Conservation (phyloP, 2,888 invertebrate genomes). For the Lacanobia oleracea region DNA sequence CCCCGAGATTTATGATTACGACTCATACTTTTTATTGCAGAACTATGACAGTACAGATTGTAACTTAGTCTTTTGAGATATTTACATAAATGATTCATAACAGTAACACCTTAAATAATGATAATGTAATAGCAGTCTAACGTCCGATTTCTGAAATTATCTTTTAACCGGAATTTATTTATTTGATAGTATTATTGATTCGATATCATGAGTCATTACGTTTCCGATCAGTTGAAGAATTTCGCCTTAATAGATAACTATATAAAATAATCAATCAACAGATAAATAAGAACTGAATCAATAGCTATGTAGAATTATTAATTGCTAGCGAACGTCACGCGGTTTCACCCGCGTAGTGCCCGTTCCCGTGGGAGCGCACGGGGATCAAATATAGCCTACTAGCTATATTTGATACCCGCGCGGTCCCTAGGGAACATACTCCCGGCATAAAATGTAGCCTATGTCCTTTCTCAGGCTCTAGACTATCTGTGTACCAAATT, state of each 20-base stretch:
- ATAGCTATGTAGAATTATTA: background rate
- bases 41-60: conserved; percentile 1
- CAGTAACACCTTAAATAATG: too few species aligned
- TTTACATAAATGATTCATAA: conserved; percentile 4
- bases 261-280: too few species aligned
- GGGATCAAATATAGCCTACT: too few species aligned
- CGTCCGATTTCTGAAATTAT: background rate
- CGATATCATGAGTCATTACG: background rate
- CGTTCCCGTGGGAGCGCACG: too few species aligned
- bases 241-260: background rate
- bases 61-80: background rate
- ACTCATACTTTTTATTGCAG: background rate
- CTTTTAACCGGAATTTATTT: background rate
- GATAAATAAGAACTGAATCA: background rate
- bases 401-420: too few species aligned
- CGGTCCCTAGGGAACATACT: too few species aligned
- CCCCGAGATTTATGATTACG: background rate
- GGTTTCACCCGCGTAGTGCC: too few species aligned
- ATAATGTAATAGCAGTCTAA: background rate
- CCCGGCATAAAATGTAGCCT: too few species aligned
- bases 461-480: too few species aligned
- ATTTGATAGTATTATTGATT: background rate
- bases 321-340: background rate
- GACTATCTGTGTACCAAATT: too few species aligned
- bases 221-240: background rate